Conservation (phyloP, 2,113 vertebrate species). For the Marmota monax region DNA sequence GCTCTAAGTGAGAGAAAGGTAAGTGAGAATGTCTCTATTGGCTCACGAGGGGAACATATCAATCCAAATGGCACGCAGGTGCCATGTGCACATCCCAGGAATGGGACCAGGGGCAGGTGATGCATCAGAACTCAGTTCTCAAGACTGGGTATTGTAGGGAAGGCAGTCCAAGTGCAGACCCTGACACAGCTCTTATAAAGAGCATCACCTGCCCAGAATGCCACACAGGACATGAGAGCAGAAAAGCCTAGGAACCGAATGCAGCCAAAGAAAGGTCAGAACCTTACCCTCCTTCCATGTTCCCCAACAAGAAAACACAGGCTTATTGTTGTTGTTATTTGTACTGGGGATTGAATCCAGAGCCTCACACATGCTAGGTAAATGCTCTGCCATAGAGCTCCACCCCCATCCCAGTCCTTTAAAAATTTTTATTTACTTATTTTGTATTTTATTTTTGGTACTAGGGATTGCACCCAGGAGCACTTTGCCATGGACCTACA, state of each 20-base stretch:
- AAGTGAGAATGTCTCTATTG: neutral
- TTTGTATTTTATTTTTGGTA: no score
- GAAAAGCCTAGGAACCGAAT: neutral
- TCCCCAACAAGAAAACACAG: neutral
- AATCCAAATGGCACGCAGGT: neutral
- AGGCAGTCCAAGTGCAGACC: neutral
- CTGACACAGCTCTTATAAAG: neutral
- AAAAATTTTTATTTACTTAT: no score
- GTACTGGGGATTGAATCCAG: no score
- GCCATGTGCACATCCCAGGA: neutral
- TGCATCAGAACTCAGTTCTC: neutral
- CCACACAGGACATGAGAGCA: accelerated
- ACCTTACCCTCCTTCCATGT: neutral
- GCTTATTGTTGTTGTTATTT: neutral
- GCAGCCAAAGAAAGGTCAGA: neutral
- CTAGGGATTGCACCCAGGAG: no score
- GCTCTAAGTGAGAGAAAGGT: neutral
- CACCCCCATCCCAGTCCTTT: no score
- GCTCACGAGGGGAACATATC: neutral
- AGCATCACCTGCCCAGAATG: neutral
- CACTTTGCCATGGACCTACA: neutral
- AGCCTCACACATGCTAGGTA: neutral
- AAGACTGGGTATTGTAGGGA: neutral
- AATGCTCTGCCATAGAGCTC: no score
- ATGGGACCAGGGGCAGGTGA: no score